These are phyloP conservation scores for Meteorus colon DNA, from an alignment of 2,888 invertebrate species.

Conservation along the genomic window DNA sequence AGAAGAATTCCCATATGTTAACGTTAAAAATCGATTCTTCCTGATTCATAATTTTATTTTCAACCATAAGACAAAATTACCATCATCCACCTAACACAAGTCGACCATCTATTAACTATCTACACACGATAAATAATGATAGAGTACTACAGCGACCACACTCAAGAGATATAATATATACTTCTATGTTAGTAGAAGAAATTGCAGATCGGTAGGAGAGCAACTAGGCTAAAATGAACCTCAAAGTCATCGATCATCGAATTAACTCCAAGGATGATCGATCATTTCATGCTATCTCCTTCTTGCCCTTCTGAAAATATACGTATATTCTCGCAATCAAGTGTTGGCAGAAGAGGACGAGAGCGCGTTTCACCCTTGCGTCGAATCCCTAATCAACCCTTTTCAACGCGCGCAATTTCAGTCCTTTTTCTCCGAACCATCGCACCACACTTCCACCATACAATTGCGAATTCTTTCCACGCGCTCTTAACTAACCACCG, in stretches of 20 bases:
- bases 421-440: conserved; percentile 27
- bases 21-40: too few relatives aligned
- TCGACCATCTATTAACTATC: too few relatives aligned
- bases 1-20: too few relatives aligned
- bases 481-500: conserved; percentile 43
- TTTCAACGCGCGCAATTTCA: conserved; percentile 72
- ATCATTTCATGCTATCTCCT: conserved; percentile 11
- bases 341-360: background rate
- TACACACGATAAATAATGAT: too few relatives aligned
- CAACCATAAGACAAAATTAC: too few relatives aligned
- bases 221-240: background rate
- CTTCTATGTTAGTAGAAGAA: too few relatives aligned
- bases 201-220: background rate
- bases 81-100: too few relatives aligned
- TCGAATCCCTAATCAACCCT: conserved; percentile 73
- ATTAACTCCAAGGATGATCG: conserved; percentile 20
- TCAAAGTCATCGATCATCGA: conserved; percentile 27
- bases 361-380: background rate
- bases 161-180: too few relatives aligned
- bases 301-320: conserved; percentile 2
- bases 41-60: too few relatives aligned
- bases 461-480: conserved; percentile 40
- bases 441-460: conserved; percentile 2
- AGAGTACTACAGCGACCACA: too few relatives aligned
- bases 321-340: background rate